Evolutionary conservation across 1,140 invertebrate genomes (phyloP).

Genomic region (Acromyrmex charruanus): DNA sequence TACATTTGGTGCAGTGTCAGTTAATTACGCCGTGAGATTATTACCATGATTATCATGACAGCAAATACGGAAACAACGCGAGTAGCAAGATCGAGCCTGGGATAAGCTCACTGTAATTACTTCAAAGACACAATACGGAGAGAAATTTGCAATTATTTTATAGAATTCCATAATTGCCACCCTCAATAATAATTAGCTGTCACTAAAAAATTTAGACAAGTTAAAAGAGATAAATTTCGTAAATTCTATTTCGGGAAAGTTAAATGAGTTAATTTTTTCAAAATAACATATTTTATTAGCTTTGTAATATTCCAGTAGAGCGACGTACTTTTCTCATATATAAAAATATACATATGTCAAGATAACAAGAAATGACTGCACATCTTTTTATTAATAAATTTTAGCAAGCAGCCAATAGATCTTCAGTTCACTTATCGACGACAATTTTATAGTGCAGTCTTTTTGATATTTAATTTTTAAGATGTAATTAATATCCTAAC

Average conservation of each 20-base stretch:
- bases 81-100: conserved; percentile 40
- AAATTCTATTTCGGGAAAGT: neutral
- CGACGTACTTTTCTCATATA: neutral
- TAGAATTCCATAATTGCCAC: conserved; percentile 50
- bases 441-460: too few species aligned
- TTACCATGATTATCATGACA: conserved; percentile 61
- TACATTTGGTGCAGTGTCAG: conserved; percentile 55
- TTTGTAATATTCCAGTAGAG: neutral
- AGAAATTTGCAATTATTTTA: conserved; percentile 63
- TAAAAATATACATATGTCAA: too few species aligned
- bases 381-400: too few species aligned
- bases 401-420: too few species aligned
- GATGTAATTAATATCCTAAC: too few species aligned
- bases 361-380: too few species aligned
- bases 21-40: conserved; percentile 64
- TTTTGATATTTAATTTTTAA: too few species aligned
- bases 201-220: conserved; percentile 15
- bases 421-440: too few species aligned
- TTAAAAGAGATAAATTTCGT: neutral
- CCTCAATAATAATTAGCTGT: conserved; percentile 24
- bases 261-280: neutral
- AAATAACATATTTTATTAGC: neutral
- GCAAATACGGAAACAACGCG: conserved; percentile 58
- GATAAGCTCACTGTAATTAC: conserved; percentile 52
- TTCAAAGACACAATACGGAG: conserved; percentile 48